Base-by-base conservation (phyloP, 1,140 invertebrate species). In the Eumeta japonica region DNA sequence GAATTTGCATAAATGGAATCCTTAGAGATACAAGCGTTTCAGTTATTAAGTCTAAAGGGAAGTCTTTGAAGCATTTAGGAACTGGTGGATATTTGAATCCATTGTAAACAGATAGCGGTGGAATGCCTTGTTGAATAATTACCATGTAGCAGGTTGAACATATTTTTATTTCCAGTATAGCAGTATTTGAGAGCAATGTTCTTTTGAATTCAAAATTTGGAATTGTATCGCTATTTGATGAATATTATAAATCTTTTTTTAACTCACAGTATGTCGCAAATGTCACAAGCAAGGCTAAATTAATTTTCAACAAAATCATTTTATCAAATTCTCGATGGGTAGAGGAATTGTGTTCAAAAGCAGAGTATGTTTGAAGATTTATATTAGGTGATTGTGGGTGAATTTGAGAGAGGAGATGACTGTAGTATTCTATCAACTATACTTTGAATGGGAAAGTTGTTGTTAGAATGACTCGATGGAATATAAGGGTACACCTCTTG, bases 1-100 rank as follows among this genome's bases (percentile, higher is more conserved):
- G n/a, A n/a, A n/a, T n/a, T n/a, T n/a, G n/a, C n/a, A n/a, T n/a
- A n/a, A n/a, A n/a, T n/a, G n/a, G 48, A 20, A 56, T 30, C 28
- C 50, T 15, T 5, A 48, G 54, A 11, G 50, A 53, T 12, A 57
- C 40, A 12, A 57, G 41, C 39, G 45, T 17, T 43, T 56, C 45
- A 10, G 27, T 12, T 10, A 56, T 16, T 10, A 42, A 27, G 40
- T 53, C 36, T 15, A 52, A 39, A 13, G 16, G 17, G 16, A 44
- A 46, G 24, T 16, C 4, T 3, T 16, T 32, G 18, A 52, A 41
- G 38, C n/a, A n/a, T n/a, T n/a, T n/a, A 17, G 42, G 50, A 33
- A 35, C 39, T 19, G 15, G 11, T 4, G 41, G 46, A 46, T 52
- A 58, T 27, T 32, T 15, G 31, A 58, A 58, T 10, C 52, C 49